Evolutionary conservation across 2,888 invertebrate genomes (phyloP).

Genomic region (Amblyjoppa fuscipennis): DNA sequence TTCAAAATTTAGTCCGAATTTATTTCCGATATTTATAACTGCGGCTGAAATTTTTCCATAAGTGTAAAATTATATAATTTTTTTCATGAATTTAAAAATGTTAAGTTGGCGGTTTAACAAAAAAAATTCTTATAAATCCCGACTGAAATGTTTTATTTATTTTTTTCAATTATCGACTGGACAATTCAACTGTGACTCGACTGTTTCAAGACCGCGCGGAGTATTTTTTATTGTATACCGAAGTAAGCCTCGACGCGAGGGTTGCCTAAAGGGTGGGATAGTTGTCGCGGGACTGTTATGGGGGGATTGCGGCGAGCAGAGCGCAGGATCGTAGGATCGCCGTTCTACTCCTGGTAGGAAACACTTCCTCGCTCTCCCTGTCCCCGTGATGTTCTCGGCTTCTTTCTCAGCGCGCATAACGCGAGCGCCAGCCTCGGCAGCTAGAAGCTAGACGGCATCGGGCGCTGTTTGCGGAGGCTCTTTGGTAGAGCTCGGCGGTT

Average conservation of each 20-base stretch:
- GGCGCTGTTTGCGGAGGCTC: slow-evolving; percentile 19
- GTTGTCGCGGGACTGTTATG: slow-evolving; percentile 11
- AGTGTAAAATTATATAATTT: no score
- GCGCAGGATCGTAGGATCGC: slow-evolving; percentile 80
- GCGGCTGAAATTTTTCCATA: no score
- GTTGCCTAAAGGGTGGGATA: slow-evolving; percentile 10
- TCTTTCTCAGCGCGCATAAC: slow-evolving; percentile 56
- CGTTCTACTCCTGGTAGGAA: slow-evolving; percentile 3
- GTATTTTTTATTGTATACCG: background rate
- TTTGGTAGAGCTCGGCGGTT: slow-evolving; percentile 34
- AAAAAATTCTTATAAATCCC: no score
- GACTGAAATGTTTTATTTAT: no score
- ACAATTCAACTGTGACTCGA: background rate
- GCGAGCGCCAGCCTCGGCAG: slow-evolving; percentile 57
- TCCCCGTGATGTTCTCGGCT: slow-evolving; percentile 17
- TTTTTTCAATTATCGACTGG: background rate
- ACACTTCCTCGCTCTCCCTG: slow-evolving; percentile 21
- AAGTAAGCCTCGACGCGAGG: background rate
- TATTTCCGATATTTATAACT: no score
- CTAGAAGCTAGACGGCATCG: slow-evolving; percentile 39
- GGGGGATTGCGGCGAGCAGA: slow-evolving; percentile 46
- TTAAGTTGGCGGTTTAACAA: no score
- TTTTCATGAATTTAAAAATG: no score
- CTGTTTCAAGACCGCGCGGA: background rate
- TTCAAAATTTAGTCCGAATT: no score